Percentiles rank a stretch among this genome's conserved stretches.
Evolutionary conservation across 2,797 vertebrate genomes (phyloP).

Genomic region (Acrocephalus scirpaceus): DNA sequence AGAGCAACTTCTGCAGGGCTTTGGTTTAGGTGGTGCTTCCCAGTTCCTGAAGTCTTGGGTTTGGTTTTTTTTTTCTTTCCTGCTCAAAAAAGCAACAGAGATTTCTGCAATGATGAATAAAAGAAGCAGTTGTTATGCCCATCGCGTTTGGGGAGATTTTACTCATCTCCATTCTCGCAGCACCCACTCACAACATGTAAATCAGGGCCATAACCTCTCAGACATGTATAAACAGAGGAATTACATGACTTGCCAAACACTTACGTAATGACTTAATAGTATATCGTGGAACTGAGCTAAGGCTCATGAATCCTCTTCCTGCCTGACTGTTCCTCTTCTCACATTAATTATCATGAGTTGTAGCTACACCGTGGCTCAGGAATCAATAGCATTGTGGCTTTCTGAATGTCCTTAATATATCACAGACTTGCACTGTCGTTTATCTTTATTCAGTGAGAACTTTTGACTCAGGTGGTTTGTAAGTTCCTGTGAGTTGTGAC

Average conservation of each 20-base stretch:
- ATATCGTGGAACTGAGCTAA: slow-evolving; percentile 6
- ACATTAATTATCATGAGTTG: not conserved
- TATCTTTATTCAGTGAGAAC: not conserved
- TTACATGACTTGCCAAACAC: slow-evolving; percentile 33
- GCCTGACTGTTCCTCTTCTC: not conserved
- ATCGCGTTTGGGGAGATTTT: not conserved
- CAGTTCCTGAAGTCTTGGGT: not conserved
- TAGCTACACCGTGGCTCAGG: not conserved
- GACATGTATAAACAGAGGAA: slow-evolving; percentile 20
- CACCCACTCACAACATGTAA: slow-evolving; percentile 33
- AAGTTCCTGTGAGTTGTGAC: not conserved
- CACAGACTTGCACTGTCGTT: not conserved
- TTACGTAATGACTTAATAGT: slow-evolving; percentile 55
- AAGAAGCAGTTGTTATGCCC: not conserved
- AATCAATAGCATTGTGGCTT: slow-evolving; percentile 21
- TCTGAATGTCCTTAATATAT: not conserved
- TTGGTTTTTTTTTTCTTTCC: not conserved
- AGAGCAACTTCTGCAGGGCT: not conserved
- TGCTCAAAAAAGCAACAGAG: not conserved
- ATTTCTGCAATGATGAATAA: not conserved
- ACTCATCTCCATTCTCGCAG: not conserved
- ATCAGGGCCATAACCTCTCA: slow-evolving; percentile 33
- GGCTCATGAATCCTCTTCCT: slow-evolving; percentile 41
- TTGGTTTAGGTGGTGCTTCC: not conserved
- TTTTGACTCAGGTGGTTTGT: not conserved